Conservation (phyloP, 1,140 invertebrate species). For the Atopsyche davidsoni region DNA sequence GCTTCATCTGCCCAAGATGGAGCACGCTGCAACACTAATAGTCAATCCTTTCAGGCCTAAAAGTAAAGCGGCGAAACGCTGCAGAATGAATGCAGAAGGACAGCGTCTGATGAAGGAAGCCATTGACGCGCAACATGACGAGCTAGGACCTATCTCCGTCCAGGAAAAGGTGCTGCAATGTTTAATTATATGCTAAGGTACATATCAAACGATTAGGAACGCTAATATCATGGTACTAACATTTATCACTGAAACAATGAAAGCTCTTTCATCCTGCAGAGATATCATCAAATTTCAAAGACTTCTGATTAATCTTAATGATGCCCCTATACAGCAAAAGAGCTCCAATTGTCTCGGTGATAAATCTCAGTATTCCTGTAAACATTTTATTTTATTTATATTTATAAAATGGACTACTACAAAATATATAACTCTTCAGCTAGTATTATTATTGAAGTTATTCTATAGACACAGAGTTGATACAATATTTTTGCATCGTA, state of each 20-base stretch:
- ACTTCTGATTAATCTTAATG: no score
- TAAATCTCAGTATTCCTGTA: background rate
- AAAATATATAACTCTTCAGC: background rate
- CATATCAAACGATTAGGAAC: background rate
- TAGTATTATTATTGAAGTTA: no score
- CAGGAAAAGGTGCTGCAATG: background rate
- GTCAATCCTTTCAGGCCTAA: constrained; percentile 30
- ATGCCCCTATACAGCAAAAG: background rate
- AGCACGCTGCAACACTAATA: no score
- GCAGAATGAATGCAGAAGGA: constrained; percentile 37
- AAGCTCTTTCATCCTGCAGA: background rate
- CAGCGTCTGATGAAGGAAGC: constrained; percentile 36
- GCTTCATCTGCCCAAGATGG: no score
- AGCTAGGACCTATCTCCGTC: constrained; percentile 43
- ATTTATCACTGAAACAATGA: background rate
- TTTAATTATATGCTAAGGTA: background rate
- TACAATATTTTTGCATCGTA: no score
- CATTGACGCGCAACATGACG: constrained; percentile 47
- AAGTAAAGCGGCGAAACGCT: constrained; percentile 35
- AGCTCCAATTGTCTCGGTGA: background rate
- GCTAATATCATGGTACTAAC: background rate
- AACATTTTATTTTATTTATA: background rate
- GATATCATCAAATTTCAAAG: no score
- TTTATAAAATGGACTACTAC: background rate
- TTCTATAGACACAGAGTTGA: no score